phyloP scores from a whole-genome alignment of 2,797 vertebrate genomes.

The Garrulus glandarius region DNA sequence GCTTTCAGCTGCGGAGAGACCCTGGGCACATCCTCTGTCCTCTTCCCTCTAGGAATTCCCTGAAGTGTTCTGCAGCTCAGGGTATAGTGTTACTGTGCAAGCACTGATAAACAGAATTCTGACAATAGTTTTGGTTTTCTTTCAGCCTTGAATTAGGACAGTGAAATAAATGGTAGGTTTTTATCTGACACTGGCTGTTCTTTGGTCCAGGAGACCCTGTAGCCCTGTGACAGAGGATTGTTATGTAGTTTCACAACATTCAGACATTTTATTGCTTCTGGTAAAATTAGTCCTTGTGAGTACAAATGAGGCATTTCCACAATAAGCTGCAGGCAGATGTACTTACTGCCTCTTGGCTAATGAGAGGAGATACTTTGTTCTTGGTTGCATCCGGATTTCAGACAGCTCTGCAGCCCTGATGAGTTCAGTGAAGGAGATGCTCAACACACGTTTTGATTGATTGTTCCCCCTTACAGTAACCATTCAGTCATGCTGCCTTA shows the following conservation, averaged over 20 bases:
- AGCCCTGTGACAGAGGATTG: background rate
- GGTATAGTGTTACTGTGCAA: accelerated
- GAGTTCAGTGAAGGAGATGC: background rate
- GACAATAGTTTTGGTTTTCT: background rate
- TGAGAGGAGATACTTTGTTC: background rate
- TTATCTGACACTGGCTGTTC: background rate
- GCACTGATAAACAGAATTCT: background rate
- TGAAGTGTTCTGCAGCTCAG: background rate
- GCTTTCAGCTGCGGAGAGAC: background rate
- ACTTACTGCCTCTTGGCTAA: background rate
- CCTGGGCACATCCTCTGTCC: background rate
- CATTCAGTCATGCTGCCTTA: background rate
- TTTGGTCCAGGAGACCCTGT: background rate
- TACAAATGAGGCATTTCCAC: background rate
- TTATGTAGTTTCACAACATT: background rate
- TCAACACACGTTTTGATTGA: background rate
- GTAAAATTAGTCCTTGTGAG: background rate
- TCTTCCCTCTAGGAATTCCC: background rate
- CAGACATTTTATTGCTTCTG: background rate
- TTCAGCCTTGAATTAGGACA: background rate
- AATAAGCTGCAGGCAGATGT: background rate
- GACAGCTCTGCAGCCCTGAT: background rate
- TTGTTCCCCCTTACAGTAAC: background rate
- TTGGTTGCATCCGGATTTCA: background rate
- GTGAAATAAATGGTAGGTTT: background rate